phyloP scores from a whole-genome alignment of 2,888 invertebrate species.

The Microchrysa polita region DNA sequence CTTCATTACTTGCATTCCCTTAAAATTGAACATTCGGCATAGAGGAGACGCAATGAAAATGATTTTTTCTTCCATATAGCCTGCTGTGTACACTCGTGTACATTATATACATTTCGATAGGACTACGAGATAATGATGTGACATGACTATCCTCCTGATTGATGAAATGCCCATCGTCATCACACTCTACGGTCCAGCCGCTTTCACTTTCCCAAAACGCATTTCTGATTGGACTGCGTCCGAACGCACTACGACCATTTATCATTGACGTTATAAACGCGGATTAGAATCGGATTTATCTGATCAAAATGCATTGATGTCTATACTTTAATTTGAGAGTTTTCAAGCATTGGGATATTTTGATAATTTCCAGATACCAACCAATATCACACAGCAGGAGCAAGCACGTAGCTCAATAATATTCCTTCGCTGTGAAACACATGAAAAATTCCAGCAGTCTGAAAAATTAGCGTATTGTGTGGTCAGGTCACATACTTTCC shows the following conservation, averaged over 20 bases:
- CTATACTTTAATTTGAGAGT: background rate
- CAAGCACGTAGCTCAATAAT: background rate
- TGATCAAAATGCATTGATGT: background rate
- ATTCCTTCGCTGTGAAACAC: background rate
- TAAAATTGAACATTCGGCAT: no score
- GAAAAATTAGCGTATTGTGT: background rate
- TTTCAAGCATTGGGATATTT: background rate
- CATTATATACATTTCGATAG: background rate
- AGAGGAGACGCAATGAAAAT: no score
- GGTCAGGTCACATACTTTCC: background rate
- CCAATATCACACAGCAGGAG: slow-evolving; percentile 20
- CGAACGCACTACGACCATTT: slow-evolving; percentile 4
- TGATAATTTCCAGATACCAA: slow-evolving; percentile 11
- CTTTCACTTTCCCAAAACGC: background rate
- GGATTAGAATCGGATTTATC: slow-evolving; percentile 15
- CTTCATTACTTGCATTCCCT: no score
- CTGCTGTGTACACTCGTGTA: no score
- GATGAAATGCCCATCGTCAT: slow-evolving; percentile 19
- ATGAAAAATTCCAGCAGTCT: background rate
- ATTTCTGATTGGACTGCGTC: background rate
- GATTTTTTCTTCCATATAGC: no score
- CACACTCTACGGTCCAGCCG: background rate
- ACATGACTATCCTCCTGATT: slow-evolving; percentile 2
- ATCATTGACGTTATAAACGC: slow-evolving; percentile 23
- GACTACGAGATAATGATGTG: background rate